Conservation (phyloP, 2,797 vertebrate species). For the Cuniculus paca region DNA sequence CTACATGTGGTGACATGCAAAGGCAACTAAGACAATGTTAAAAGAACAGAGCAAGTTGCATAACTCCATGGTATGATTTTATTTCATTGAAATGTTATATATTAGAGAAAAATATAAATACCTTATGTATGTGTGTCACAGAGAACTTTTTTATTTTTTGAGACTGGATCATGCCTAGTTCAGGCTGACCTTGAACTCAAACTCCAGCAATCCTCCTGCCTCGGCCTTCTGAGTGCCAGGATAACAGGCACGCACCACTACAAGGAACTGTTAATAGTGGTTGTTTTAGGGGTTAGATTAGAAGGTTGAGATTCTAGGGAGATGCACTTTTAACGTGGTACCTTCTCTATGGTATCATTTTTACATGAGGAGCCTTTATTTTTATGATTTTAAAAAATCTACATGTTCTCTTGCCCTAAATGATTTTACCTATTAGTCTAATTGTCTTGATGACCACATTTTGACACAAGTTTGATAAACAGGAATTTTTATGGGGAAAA, state of each 20-base stretch:
- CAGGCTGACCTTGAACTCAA: neutral
- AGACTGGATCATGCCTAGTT: neutral
- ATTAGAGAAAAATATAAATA: slow-evolving; percentile 48
- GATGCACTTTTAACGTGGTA: neutral
- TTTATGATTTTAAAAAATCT: neutral
- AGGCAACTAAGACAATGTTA: neutral
- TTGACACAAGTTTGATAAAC: neutral
- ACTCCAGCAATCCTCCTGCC: neutral
- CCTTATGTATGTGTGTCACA: neutral
- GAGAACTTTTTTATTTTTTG: neutral
- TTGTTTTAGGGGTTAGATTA: neutral
- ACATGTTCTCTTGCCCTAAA: neutral
- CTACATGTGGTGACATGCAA: neutral
- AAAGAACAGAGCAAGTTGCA: neutral
- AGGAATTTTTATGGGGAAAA: neutral
- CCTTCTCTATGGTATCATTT: neutral
- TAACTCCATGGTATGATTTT: neutral
- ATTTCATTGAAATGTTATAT: neutral
- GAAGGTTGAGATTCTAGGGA: neutral
- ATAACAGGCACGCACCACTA: neutral
- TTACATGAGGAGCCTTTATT: neutral
- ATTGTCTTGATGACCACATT: neutral
- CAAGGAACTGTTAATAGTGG: neutral
- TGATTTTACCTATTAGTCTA: neutral
- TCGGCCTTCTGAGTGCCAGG: neutral